Conservation (phyloP, 2,113 vertebrate genomes). For the Calidris pugnax region DNA sequence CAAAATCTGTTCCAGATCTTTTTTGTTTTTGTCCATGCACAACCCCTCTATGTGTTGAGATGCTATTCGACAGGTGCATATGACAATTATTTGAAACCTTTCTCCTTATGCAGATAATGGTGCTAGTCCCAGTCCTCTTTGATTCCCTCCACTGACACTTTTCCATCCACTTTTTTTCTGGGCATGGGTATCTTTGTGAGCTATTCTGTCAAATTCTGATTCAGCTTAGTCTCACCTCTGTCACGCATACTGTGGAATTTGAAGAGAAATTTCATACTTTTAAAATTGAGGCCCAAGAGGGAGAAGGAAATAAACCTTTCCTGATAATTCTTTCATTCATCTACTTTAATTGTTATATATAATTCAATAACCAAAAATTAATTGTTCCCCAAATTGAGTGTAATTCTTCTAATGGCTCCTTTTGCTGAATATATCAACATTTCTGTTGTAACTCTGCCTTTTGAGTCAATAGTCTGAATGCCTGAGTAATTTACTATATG, state of each 20-base stretch:
- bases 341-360: not conserved
- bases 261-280: not conserved
- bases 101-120: not conserved
- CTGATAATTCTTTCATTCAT: not conserved
- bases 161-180: not conserved
- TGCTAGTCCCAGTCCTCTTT: not conserved
- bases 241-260: not conserved
- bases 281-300: not conserved
- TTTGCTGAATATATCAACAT: not conserved
- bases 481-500: slow-evolving; percentile 3
- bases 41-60: not conserved
- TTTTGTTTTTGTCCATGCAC: not conserved
- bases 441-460: slow-evolving; percentile 17
- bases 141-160: not conserved
- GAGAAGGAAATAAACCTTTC: not conserved
- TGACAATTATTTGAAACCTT: not conserved
- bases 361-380: not conserved
- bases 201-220: not conserved
- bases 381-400: not conserved
- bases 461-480: slow-evolving; percentile 13
- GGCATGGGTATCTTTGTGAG: not conserved
- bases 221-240: not conserved
- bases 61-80: not conserved
- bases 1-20: not conserved
- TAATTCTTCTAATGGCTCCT: not conserved